These are phyloP conservation scores for Lysiphlebus fabarum DNA, from an alignment of 1,140 invertebrate species.

Conservation along the genomic window DNA sequence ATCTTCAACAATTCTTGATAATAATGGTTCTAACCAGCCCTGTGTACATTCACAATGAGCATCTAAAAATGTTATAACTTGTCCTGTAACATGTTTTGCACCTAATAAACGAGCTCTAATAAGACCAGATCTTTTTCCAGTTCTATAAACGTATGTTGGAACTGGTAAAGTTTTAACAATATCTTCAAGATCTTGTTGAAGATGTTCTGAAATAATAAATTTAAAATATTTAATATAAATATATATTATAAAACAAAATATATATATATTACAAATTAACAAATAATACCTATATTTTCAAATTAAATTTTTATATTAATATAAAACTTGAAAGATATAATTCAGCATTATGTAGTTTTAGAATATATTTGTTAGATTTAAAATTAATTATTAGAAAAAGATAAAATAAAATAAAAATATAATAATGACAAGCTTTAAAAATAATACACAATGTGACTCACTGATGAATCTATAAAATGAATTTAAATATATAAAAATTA, in stretches of 20 bases:
- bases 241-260: too few species aligned
- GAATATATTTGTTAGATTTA: too few species aligned
- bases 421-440: too few species aligned
- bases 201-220: conserved; percentile 67
- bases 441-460: too few species aligned
- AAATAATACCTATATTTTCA: too few species aligned
- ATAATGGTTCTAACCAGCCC: conserved; percentile 91
- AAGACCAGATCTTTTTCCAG: conserved; percentile 85
- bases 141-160: conserved; percentile 78
- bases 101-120: conserved; percentile 90
- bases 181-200: conserved; percentile 84
- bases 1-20: conserved; percentile 86
- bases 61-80: conserved; percentile 94
- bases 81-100: conserved; percentile 85
- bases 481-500: too few species aligned
- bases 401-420: conserved; percentile 18
- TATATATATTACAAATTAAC: too few species aligned
- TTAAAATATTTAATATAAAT: conserved; percentile 2
- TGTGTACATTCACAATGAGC: conserved; percentile 94
- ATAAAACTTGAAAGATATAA: too few species aligned
- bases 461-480: too few species aligned
- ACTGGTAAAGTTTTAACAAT: conserved; percentile 85
- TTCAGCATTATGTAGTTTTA: too few species aligned
- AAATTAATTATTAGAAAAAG: too few species aligned
- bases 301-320: too few species aligned